Percentiles rank a stretch among this genome's conserved stretches.
Evolutionary conservation across 2,113 vertebrate genomes (phyloP).

Genomic region (Coptodon bakossiorum): DNA sequence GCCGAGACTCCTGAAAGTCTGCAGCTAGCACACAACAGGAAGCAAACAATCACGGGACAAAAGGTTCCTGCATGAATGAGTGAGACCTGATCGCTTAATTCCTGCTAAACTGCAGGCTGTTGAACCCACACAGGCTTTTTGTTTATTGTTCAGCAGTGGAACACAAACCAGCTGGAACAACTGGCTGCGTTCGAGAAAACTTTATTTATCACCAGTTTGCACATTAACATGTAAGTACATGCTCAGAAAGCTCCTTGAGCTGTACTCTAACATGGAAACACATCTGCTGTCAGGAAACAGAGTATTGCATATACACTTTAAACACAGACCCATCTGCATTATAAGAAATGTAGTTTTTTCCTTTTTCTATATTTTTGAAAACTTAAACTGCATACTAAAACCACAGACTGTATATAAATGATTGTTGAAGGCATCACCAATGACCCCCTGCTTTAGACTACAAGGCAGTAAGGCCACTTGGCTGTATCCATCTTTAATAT

Average conservation of each 20-base stretch:
- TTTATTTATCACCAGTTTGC: not conserved
- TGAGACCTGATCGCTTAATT: not conserved
- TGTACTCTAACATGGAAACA: not conserved
- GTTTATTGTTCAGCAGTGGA: not conserved
- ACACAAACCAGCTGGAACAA: constrained; percentile 24
- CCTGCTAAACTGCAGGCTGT: not conserved
- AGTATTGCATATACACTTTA: not conserved
- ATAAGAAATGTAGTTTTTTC: not conserved
- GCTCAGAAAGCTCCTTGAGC: not conserved
- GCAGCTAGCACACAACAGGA: not conserved
- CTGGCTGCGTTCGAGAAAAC: not conserved
- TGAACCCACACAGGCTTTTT: constrained; percentile 9
- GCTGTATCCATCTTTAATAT: not conserved
- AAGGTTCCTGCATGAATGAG: not conserved
- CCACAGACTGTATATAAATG: not conserved
- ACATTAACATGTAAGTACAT: not conserved
- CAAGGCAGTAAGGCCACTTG: not conserved
- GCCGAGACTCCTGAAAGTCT: not conserved
- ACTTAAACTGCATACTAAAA: accelerated
- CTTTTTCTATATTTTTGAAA: not conserved
- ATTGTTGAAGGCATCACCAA: not conserved
- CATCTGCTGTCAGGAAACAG: not conserved
- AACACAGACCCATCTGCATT: not conserved
- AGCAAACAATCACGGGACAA: not conserved
- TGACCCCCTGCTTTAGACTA: accelerated